Percentiles rank a stretch among this genome's conserved stretches.
phyloP scores from a whole-genome alignment of 2,797 vertebrate genomes.

The Champsocephalus esox region DNA sequence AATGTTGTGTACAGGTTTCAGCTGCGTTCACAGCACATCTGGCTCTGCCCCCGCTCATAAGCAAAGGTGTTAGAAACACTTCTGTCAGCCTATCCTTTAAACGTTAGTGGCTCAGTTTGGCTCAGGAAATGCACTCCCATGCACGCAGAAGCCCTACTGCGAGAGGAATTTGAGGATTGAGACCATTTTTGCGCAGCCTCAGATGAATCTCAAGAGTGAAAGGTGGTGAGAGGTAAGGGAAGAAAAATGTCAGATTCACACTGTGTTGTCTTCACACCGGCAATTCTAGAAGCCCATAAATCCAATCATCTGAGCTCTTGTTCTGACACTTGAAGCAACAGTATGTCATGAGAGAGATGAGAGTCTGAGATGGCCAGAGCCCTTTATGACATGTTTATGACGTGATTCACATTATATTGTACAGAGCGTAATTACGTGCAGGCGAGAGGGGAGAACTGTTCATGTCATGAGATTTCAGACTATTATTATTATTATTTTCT shows the following conservation, averaged over 20 bases:
- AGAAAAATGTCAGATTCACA: slow-evolving; percentile 47
- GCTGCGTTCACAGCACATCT: slow-evolving; percentile 81
- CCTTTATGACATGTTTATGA: slow-evolving; percentile 4
- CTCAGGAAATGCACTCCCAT: slow-evolving; percentile 53
- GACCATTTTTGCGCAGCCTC: slow-evolving; percentile 26
- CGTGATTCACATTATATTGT: slow-evolving; percentile 21
- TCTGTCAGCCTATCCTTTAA: slow-evolving; percentile 61
- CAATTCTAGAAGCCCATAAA: slow-evolving; percentile 38
- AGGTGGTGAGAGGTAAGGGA: slow-evolving; percentile 61
- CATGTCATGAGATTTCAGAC: slow-evolving; percentile 30
- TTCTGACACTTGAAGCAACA: slow-evolving; percentile 42
- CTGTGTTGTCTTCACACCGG: slow-evolving; percentile 56
- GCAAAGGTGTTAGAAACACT: slow-evolving; percentile 76
- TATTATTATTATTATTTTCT: slow-evolving; percentile 9
- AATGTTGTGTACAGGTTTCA: slow-evolving; percentile 37
- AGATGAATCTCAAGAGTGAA: slow-evolving; percentile 47
- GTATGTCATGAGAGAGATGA: slow-evolving; percentile 37
- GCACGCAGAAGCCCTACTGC: slow-evolving; percentile 41
- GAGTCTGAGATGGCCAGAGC: slow-evolving; percentile 36
- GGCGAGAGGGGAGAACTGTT: slow-evolving; percentile 11
- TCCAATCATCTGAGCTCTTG: slow-evolving; percentile 42
- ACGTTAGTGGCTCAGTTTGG: slow-evolving; percentile 53
- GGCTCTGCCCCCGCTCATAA: slow-evolving; percentile 72
- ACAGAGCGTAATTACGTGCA: slow-evolving; percentile 35
- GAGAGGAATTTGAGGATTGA: slow-evolving; percentile 42